Percentiles rank a stretch among this genome's conserved stretches.
Evolutionary conservation across 2,888 invertebrate species (phyloP).

Genomic region (Amblyjoppa fuscipennis): DNA sequence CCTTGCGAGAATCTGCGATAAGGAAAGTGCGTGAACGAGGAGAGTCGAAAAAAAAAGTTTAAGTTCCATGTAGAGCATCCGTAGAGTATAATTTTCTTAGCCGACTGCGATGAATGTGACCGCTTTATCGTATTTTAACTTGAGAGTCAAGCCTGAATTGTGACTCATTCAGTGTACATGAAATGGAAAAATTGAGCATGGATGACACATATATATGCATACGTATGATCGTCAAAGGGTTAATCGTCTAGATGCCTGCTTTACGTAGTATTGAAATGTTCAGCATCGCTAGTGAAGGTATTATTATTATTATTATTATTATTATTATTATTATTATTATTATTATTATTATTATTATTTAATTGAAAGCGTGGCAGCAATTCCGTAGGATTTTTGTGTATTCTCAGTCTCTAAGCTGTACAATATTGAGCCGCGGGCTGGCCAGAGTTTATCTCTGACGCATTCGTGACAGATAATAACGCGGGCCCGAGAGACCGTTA

Average conservation of each 20-base stretch:
- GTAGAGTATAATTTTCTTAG: slow-evolving; percentile 22
- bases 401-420: background rate
- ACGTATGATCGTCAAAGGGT: background rate
- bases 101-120: slow-evolving; percentile 27
- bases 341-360: background rate
- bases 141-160: slow-evolving; percentile 13
- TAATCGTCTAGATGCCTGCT: background rate
- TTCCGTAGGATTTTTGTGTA: background rate
- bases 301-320: background rate
- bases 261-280: slow-evolving; percentile 1
- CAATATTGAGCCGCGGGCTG: background rate
- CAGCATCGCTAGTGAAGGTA: background rate
- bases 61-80: slow-evolving; percentile 3
- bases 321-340: background rate
- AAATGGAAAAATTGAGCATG: slow-evolving; percentile 42
- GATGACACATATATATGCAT: slow-evolving; percentile 7
- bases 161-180: slow-evolving; percentile 26
- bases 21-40: background rate
- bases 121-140: slow-evolving; percentile 24
- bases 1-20: slow-evolving; percentile 12
- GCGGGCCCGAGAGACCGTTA: background rate
- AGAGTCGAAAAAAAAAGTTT: background rate
- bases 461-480: background rate
- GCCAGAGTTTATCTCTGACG: slow-evolving; percentile 1
- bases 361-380: background rate